phyloP scores from a whole-genome alignment of 1,140 invertebrate species.

The Lethrus apterus region DNA sequence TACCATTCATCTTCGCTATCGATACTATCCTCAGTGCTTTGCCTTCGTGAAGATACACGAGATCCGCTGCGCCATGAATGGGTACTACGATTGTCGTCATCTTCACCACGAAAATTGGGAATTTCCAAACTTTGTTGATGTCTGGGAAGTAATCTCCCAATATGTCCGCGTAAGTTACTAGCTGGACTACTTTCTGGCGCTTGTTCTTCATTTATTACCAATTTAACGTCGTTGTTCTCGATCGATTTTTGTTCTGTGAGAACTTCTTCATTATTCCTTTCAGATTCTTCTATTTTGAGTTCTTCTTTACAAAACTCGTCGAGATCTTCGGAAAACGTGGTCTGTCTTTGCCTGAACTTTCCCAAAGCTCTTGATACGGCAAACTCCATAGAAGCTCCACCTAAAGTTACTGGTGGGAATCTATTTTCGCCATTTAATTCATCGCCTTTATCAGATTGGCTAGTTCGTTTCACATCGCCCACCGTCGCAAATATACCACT shows the following conservation, averaged over 20 bases:
- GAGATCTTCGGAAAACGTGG: conserved; percentile 59
- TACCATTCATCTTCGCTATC: conserved; percentile 93
- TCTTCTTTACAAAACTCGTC: conserved; percentile 28
- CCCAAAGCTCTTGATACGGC: conserved; percentile 74
- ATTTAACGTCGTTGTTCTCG: conserved; percentile 34
- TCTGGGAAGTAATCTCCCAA: conserved; percentile 53
- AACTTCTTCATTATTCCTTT: conserved; percentile 28
- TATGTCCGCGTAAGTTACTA: conserved; percentile 48
- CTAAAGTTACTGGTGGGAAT: conserved; percentile 47
- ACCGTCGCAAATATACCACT: conserved; percentile 62
- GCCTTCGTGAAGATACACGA: conserved; percentile 74
- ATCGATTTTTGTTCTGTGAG: conserved; percentile 35
- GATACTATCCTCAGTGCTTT: conserved; percentile 88
- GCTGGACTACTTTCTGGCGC: conserved; percentile 54
- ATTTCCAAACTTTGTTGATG: conserved; percentile 77
- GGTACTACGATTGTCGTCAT: conserved; percentile 78
- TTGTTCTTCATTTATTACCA: conserved; percentile 21
- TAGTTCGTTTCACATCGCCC: conserved; percentile 60
- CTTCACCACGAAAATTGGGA: conserved; percentile 61
- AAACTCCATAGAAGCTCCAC: conserved; percentile 68
- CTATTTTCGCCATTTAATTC: conserved; percentile 34
- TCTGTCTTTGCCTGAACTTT: conserved; percentile 71
- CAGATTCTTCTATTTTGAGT: conserved; percentile 44
- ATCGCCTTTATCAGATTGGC: conserved; percentile 48
- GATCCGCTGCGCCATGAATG: conserved; percentile 81